Conservation (phyloP, 2,797 vertebrate species). For the Pristis pectinata region DNA sequence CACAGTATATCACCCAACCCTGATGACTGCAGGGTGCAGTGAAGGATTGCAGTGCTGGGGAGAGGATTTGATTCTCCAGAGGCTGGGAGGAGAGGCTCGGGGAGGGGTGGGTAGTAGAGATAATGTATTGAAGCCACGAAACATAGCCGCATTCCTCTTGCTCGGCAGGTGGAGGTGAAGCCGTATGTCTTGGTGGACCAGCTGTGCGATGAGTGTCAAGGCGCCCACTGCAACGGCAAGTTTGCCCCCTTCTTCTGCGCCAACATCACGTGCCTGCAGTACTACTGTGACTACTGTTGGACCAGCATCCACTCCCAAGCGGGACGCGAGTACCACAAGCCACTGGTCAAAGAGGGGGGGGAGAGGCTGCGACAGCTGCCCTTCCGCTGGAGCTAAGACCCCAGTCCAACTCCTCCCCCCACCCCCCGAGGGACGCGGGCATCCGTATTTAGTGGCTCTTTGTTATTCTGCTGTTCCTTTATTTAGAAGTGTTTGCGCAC, state of each 20-base stretch:
- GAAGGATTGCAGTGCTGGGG: no score
- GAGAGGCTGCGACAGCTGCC: constrained; percentile 9
- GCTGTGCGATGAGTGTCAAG: constrained; percentile 14
- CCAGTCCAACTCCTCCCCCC: background rate
- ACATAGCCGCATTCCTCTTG: background rate
- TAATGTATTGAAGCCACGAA: no score
- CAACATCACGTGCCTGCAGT: constrained; percentile 27
- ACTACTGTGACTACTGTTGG: constrained; percentile 33
- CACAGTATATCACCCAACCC: no score
- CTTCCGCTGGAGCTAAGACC: constrained; percentile 3
- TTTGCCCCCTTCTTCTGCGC: constrained; percentile 23
- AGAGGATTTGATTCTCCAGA: no score
- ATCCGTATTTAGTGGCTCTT: background rate
- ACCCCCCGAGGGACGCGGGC: background rate
- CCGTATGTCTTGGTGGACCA: constrained; percentile 38
- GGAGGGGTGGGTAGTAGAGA: no score
- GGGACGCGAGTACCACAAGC: constrained; percentile 15
- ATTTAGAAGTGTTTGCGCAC: constrained; percentile 32
- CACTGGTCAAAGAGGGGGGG: constrained; percentile 6
- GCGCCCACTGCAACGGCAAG: constrained; percentile 32
- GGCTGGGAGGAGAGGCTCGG: no score
- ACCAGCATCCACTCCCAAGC: constrained; percentile 19
- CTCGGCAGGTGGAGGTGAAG: constrained; percentile 38
- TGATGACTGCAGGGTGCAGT: no score
- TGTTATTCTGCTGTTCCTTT: constrained; percentile 5